These are phyloP conservation scores for Pollenia angustigena DNA, from an alignment of 2,888 invertebrate species.

Conservation along the genomic window DNA sequence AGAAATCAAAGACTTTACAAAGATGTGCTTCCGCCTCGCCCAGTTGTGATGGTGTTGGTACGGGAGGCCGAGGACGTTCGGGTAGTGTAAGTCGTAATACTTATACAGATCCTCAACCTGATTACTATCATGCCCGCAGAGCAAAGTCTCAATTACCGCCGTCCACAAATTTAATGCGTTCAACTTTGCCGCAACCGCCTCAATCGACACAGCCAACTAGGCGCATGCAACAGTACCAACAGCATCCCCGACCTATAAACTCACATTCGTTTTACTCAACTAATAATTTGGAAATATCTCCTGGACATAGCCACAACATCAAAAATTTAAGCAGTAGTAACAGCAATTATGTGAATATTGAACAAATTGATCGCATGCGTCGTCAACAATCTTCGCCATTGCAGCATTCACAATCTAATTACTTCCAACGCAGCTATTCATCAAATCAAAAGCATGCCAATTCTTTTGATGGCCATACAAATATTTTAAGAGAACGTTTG, in stretches of 20 bases:
- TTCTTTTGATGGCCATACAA: constrained; percentile 79
- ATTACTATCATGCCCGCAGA: constrained; percentile 82
- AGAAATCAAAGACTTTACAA: constrained; percentile 79
- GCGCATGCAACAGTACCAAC: constrained; percentile 63
- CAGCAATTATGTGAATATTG: constrained; percentile 86
- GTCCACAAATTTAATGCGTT: constrained; percentile 74
- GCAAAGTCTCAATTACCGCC: constrained; percentile 82
- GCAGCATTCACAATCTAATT: constrained; percentile 77
- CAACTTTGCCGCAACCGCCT: constrained; percentile 68
- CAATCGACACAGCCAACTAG: constrained; percentile 67
- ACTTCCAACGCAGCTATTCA: constrained; percentile 83
- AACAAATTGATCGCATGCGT: constrained; percentile 85
- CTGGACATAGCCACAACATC: constrained; percentile 51
- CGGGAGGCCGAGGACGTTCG: constrained; percentile 75
- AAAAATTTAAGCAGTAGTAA: constrained; percentile 75
- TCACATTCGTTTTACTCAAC: constrained; percentile 75
- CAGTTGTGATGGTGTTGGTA: constrained; percentile 80
- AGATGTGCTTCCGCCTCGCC: constrained; percentile 82
- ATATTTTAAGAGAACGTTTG: constrained; percentile 73
- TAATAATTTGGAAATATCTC: constrained; percentile 71
- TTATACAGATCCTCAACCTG: constrained; percentile 80
- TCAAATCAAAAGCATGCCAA: constrained; percentile 82
- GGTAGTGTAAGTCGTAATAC: constrained; percentile 80
- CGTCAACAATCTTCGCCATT: constrained; percentile 83
- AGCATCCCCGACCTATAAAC: constrained; percentile 55